These are phyloP conservation scores for Pissodes strobi DNA, from an alignment of 1,140 invertebrate species.

Conservation along the genomic window DNA sequence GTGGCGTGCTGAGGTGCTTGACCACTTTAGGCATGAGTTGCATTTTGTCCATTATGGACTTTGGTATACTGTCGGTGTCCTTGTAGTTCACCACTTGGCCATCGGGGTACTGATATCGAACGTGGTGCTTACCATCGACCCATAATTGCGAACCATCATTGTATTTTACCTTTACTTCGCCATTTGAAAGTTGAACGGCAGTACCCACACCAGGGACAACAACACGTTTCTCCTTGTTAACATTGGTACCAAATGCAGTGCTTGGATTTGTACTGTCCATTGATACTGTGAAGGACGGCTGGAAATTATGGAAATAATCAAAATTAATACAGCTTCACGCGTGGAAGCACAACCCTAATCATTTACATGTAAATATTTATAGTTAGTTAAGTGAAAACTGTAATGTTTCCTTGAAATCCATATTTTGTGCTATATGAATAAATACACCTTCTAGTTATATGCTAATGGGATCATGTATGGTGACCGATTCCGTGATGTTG, in stretches of 20 bases:
- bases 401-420: too few relatives aligned
- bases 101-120: conserved; percentile 48
- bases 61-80: conserved; percentile 49
- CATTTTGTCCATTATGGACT: conserved; percentile 49
- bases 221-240: conserved; percentile 49
- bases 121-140: conserved; percentile 51
- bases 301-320: too few relatives aligned
- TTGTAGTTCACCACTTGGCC: conserved; percentile 44
- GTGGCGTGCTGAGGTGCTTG: conserved; percentile 35
- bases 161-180: conserved; percentile 59
- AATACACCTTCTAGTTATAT: too few relatives aligned
- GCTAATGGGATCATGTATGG: too few relatives aligned
- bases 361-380: too few relatives aligned
- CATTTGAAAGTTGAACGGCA: conserved; percentile 57
- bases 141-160: conserved; percentile 58
- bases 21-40: conserved; percentile 52
- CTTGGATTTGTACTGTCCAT: conserved; percentile 34
- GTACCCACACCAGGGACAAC: conserved; percentile 58
- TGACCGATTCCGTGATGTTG: too few relatives aligned
- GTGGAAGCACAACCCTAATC: too few relatives aligned
- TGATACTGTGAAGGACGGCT: conserved; percentile 49
- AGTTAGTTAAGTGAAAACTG: too few relatives aligned
- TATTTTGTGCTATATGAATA: too few relatives aligned
- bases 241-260: conserved; percentile 20
- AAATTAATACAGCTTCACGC: too few relatives aligned